These are phyloP conservation scores for Taeniopygia guttata DNA, from an alignment of 2,797 vertebrate species.

Conservation along the genomic window DNA sequence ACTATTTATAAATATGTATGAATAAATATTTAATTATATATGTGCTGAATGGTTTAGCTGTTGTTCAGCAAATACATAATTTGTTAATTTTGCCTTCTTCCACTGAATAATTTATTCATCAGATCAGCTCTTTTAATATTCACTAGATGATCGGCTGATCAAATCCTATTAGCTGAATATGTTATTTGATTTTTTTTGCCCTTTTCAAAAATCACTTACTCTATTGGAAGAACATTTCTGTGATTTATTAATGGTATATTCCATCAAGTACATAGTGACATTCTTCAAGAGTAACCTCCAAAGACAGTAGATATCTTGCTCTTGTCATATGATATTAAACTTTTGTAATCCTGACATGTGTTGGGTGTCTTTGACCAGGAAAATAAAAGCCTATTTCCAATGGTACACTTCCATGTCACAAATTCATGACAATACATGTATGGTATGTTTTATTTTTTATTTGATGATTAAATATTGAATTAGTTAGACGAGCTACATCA, in stretches of 20 bases:
- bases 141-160: constrained; percentile 56
- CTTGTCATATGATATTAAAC: constrained; percentile 25
- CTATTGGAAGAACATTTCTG: constrained; percentile 44
- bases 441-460: constrained; percentile 3
- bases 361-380: not conserved
- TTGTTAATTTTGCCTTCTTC: constrained; percentile 59
- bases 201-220: constrained; percentile 67
- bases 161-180: constrained; percentile 53
- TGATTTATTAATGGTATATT: constrained; percentile 59
- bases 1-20: constrained; percentile 40
- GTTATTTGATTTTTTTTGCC: constrained; percentile 58
- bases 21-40: constrained; percentile 56
- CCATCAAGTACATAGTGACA: constrained; percentile 15
- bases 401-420: not conserved
- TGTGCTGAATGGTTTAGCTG: constrained; percentile 37
- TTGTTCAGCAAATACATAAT: constrained; percentile 60
- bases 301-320: constrained; percentile 47
- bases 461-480: constrained; percentile 9
- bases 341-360: not conserved
- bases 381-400: not conserved
- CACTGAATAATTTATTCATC: constrained; percentile 60
- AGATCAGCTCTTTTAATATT: constrained; percentile 54
- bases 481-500: constrained; percentile 44
- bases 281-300: constrained; percentile 36
- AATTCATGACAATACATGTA: not conserved